phyloP scores from a whole-genome alignment of 2,113 vertebrate genomes.

The Xenotilapia flavipinnis region DNA sequence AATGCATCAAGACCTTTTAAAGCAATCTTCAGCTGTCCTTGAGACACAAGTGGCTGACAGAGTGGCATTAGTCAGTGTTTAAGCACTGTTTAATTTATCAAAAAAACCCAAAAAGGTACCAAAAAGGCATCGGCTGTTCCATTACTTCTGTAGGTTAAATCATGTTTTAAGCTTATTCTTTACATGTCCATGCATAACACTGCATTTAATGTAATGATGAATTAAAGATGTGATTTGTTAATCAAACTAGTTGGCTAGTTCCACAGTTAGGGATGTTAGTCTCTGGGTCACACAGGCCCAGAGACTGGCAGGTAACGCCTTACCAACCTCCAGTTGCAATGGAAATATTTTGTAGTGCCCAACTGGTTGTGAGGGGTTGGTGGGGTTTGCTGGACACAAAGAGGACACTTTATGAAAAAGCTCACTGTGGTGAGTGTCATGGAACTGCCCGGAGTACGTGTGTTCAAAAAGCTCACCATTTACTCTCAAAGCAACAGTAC shows the following conservation, averaged over 20 bases:
- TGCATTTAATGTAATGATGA: neutral
- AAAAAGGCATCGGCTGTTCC: neutral
- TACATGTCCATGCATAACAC: neutral
- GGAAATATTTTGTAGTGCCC: neutral
- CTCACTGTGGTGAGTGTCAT: neutral
- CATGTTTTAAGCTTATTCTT: neutral
- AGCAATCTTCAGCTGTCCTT: neutral
- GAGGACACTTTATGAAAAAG: neutral
- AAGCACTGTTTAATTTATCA: neutral
- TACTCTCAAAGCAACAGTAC: neutral
- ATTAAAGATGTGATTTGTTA: neutral
- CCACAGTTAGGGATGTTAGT: neutral
- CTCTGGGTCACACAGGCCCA: neutral
- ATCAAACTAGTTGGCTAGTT: neutral
- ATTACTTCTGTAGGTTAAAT: neutral
- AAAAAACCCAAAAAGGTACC: neutral
- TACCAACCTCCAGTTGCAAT: neutral
- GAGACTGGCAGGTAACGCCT: neutral
- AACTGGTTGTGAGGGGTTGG: neutral
- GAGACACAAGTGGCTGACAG: neutral
- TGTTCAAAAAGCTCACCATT: neutral
- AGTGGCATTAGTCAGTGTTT: neutral
- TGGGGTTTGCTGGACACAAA: neutral
- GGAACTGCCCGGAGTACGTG: neutral
- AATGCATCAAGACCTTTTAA: neutral